Evolutionary conservation across 2,797 vertebrate genomes (phyloP), one percentile per base, ranked within the genome.

Genomic region (Gymnopithys bicolor): DNA sequence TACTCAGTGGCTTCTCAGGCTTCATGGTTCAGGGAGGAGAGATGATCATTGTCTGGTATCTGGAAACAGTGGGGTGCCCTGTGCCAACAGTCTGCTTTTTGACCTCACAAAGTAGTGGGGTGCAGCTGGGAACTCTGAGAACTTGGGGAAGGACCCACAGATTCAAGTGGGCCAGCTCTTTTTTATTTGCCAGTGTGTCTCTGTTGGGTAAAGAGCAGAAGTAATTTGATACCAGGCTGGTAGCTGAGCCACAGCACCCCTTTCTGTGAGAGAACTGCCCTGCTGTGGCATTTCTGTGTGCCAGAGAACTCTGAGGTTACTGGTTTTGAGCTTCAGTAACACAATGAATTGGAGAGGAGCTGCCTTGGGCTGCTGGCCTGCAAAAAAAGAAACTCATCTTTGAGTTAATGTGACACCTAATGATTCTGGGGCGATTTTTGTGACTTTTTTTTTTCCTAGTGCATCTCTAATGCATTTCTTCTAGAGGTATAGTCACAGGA

Each of bases 401-500:
- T 59, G 73, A 94, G 80, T 93, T 56, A 59, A 92, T 7, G 2
- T 88, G 81, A 67, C 32, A 60, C 37, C 59, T 81, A 83, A 76
- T 87, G 84, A 35, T 87, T 95, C 41, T 59, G 49, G 18, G 25
- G 68, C 2, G 0, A 1, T 33, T 35, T 80, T 17, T 55, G 24
- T 60, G 22, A 22, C 32, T 10, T 32, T 25, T 56, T 53, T 53
- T 23, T 63, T 70, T 24, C 9, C 39, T 87, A 70, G 51, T 59
- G 19, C 37, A 37, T 95, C 60, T 94, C 35, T 58, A 59, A 74
- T 49, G 32, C 45, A 41, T 87, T 91, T 64, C 55, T 95, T 94
- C 76, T 71, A 89, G 92, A 94, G 41, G 53, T 90, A 41, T 69
- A 87, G 84, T 94, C 91, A 67, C 58, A 89, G 80, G 90, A 91